These are phyloP conservation scores for Heliconius eleuchia DNA, from an alignment of 1,140 invertebrate species.

Conservation along the genomic window DNA sequence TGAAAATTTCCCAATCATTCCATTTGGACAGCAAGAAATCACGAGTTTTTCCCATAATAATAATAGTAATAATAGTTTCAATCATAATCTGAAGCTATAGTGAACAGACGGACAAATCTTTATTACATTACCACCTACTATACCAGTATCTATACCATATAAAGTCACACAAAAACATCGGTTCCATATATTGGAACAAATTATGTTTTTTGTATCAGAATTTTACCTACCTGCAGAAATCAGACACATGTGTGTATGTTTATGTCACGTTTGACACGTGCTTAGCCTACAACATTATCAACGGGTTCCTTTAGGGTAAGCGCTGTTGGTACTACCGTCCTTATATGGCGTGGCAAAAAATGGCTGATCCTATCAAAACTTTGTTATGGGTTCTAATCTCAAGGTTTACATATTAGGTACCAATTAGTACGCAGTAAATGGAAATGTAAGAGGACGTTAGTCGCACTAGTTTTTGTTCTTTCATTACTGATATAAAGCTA, in stretches of 20 bases:
- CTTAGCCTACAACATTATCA: constrained; percentile 33
- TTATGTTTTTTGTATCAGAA: constrained; percentile 4
- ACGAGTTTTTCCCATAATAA: too few relatives aligned
- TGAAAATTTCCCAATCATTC: too few relatives aligned
- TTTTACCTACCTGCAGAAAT: neutral
- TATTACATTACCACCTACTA: neutral
- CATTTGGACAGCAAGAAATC: too few relatives aligned
- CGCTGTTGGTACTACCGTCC: constrained; percentile 11
- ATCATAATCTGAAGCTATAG: neutral
- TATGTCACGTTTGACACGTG: constrained; percentile 42
- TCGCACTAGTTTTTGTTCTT: neutral
- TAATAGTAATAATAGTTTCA: too few relatives aligned
- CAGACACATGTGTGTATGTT: constrained; percentile 31
- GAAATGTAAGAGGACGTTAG: neutral
- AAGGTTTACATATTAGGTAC: constrained; percentile 17
- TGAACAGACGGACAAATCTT: neutral
- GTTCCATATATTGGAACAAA: neutral
- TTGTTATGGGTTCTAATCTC: neutral
- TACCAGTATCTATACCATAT: neutral
- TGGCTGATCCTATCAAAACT: neutral
- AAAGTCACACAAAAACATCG: neutral
- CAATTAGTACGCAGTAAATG: constrained; percentile 13
- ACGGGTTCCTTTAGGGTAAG: constrained; percentile 19
- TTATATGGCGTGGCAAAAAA: constrained; percentile 20
- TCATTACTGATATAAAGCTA: neutral